These are phyloP conservation scores for Sphaerophoria taeniata DNA, from an alignment of 2,888 invertebrate genomes.

Conservation along the genomic window DNA sequence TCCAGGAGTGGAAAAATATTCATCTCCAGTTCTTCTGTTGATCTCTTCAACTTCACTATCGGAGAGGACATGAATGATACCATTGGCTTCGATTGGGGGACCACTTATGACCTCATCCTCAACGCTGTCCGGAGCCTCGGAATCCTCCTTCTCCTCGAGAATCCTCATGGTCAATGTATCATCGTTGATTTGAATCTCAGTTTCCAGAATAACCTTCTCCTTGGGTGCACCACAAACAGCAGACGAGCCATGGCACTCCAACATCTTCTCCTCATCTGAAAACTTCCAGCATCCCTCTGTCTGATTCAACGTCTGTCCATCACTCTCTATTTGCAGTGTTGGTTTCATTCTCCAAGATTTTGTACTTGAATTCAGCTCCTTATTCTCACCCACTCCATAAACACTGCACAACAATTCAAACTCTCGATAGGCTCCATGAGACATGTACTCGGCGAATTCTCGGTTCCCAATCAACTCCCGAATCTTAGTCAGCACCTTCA, in stretches of 20 bases:
- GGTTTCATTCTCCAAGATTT: slow-evolving; percentile 66
- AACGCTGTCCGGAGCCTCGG: slow-evolving; percentile 75
- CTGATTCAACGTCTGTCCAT: slow-evolving; percentile 40
- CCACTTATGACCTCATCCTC: slow-evolving; percentile 79
- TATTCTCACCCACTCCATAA: slow-evolving; percentile 82
- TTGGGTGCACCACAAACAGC: slow-evolving; percentile 77
- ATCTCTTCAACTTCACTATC: slow-evolving; percentile 86
- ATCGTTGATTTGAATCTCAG: slow-evolving; percentile 91
- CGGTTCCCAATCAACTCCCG: slow-evolving; percentile 87
- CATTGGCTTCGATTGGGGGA: slow-evolving; percentile 80
- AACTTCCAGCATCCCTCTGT: slow-evolving; percentile 76
- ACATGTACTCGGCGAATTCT: slow-evolving; percentile 86
- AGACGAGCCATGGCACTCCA: slow-evolving; percentile 70
- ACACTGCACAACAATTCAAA: slow-evolving; percentile 86
- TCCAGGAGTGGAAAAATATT: slow-evolving; percentile 74
- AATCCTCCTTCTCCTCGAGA: slow-evolving; percentile 84
- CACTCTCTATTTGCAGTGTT: slow-evolving; percentile 64
- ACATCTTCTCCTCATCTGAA: slow-evolving; percentile 75
- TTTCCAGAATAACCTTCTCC: slow-evolving; percentile 90
- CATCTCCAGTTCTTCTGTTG: slow-evolving; percentile 65
- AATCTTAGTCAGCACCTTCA: slow-evolving; percentile 88
- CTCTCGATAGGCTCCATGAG: slow-evolving; percentile 84
- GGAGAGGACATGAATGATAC: slow-evolving; percentile 86
- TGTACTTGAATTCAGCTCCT: slow-evolving; percentile 57
- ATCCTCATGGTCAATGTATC: slow-evolving; percentile 94